A percentile compares a stretch with the other conserved stretches of the same genome.
phyloP scores from a whole-genome alignment of 2,797 vertebrate genomes.

The Melanotaenia trifasciata region DNA sequence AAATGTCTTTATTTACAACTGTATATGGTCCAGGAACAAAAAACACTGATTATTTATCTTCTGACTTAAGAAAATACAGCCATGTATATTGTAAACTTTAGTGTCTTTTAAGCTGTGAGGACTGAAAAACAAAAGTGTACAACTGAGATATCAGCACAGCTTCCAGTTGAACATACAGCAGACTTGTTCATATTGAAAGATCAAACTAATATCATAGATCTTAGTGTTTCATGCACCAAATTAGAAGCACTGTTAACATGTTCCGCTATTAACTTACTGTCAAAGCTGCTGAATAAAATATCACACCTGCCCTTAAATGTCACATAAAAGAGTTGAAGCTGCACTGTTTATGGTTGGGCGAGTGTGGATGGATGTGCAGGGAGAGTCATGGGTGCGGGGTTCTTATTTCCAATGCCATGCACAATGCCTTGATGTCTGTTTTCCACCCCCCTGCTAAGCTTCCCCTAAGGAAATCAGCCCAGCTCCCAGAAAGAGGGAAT shows the following conservation, averaged over 20 bases:
- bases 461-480: slow-evolving; percentile 40
- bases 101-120: background rate
- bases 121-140: background rate
- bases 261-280: background rate
- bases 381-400: slow-evolving; percentile 31
- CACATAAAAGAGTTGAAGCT: background rate
- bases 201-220: background rate
- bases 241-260: slow-evolving; percentile 9
- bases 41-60: background rate
- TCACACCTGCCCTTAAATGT: background rate
- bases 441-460: slow-evolving; percentile 34
- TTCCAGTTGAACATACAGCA: slow-evolving; percentile 8
- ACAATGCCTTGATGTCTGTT: slow-evolving; percentile 42
- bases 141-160: background rate
- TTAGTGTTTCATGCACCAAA: slow-evolving; percentile 14
- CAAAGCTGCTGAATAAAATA: slow-evolving; percentile 11
- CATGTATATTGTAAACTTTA: background rate
- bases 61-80: background rate
- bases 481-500: slow-evolving; percentile 27
- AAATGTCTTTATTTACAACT: slow-evolving; percentile 3
- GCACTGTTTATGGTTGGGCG: slow-evolving; percentile 8
- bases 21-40: background rate
- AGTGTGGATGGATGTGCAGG: slow-evolving; percentile 1
- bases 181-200: background rate
- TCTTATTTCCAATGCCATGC: slow-evolving; percentile 45